Percentiles rank a stretch among this genome's conserved stretches.
Conservation (phyloP, 2,888 invertebrate species). For the Aporophyla nigra region DNA sequence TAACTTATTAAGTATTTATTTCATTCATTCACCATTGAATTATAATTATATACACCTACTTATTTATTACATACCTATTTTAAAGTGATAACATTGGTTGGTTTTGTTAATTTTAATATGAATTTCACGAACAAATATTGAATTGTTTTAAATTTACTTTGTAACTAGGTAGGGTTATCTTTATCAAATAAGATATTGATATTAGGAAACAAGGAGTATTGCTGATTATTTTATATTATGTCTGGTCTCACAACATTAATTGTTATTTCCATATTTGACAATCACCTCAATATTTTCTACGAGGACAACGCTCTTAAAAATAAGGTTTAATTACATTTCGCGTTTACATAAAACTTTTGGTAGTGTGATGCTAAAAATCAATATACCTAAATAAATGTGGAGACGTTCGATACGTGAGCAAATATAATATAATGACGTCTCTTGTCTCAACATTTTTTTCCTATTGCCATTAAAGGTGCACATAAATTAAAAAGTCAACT, state of each 20-base stretch:
- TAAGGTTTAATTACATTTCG: conserved; percentile 72
- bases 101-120: background rate
- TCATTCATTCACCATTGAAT: conserved; percentile 26
- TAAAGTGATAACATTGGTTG: background rate
- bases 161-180: background rate
- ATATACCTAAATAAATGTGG: conserved; percentile 81
- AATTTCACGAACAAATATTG: background rate
- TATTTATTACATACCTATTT: conserved; percentile 20
- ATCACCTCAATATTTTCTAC: conserved; percentile 32
- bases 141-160: background rate
- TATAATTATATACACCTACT: conserved; percentile 18
- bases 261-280: conserved; percentile 42
- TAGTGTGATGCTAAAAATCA: conserved; percentile 85
- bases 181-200: background rate
- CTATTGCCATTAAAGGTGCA: conserved; percentile 78
- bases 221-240: background rate
- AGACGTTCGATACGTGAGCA: conserved; percentile 76
- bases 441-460: conserved; percentile 69
- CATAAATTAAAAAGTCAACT: conserved; percentile 89
- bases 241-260: conserved; percentile 9
- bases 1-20: conserved; percentile 25
- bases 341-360: conserved; percentile 81
- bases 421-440: conserved; percentile 75
- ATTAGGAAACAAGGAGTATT: background rate
- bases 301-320: conserved; percentile 68